Conservation (phyloP, 30 jellyfish, hydroid and myxozoan genomes). For the Chrysaora quinquecirrha region DNA sequence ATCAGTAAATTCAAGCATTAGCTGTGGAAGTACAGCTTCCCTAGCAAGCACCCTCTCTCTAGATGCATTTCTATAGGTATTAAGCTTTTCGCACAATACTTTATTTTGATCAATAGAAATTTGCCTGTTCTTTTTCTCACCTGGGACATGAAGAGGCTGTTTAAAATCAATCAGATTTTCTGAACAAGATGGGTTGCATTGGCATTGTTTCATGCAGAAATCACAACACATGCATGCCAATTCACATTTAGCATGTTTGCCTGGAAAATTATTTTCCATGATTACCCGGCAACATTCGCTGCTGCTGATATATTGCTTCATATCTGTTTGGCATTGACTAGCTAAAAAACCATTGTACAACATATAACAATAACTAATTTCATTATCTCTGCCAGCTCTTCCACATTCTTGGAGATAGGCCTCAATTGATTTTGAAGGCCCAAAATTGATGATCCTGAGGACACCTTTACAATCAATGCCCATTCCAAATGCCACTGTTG, state of each 20-base stretch:
- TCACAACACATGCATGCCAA: constrained; percentile 19
- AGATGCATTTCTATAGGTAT: not conserved
- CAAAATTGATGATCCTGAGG: constrained; percentile 7
- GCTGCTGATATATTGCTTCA: constrained; percentile 2
- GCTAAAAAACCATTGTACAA: constrained; percentile 3
- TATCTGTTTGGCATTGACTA: constrained; percentile 1
- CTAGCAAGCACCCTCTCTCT: not conserved
- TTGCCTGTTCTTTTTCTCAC: not conserved
- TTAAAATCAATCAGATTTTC: not conserved
- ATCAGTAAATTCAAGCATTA: constrained; percentile 7
- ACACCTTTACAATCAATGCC: constrained; percentile 26
- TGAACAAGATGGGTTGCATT: constrained; percentile 5
- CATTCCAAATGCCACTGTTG: constrained; percentile 18
- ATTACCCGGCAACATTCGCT: constrained; percentile 7
- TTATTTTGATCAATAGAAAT: not conserved
- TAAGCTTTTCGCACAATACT: not conserved
- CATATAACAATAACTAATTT: not conserved
- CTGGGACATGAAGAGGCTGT: not conserved
- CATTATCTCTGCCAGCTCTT: constrained; percentile 23
- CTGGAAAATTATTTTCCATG: not conserved
- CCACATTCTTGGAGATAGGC: constrained; percentile 9
- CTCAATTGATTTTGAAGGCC: constrained; percentile 14
- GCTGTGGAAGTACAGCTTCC: not conserved
- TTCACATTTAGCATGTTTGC: not conserved
- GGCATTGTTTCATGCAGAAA: constrained; percentile 1